These are phyloP conservation scores for Palythoa grandiflora DNA, from an alignment of 92 coral and sea anemone species.

Conservation along the genomic window DNA sequence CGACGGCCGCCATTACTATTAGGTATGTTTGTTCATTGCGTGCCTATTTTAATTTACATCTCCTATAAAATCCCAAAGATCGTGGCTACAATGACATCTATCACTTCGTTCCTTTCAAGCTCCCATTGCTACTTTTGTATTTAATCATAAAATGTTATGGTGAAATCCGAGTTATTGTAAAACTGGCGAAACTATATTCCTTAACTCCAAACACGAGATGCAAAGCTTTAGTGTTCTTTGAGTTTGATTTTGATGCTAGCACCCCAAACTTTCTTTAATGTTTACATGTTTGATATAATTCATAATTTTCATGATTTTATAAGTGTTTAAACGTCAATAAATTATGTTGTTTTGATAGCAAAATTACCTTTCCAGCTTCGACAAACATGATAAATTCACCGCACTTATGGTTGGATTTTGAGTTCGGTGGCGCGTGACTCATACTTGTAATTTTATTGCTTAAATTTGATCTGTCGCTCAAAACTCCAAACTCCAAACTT, in stretches of 20 bases:
- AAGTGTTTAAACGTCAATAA: background rate
- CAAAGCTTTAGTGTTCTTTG: background rate
- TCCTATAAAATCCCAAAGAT: too few species aligned
- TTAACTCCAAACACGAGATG: background rate
- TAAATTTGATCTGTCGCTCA: too few species aligned
- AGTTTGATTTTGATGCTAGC: background rate
- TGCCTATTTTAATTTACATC: too few species aligned
- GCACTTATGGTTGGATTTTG: too few species aligned
- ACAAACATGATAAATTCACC: too few species aligned
- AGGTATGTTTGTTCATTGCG: too few species aligned
- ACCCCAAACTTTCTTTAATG: background rate
- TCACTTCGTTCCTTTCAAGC: background rate
- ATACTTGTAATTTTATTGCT: too few species aligned
- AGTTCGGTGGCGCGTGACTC: too few species aligned
- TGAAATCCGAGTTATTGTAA: background rate
- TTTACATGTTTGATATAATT: background rate
- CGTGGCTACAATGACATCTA: too few species aligned
- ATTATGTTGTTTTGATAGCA: background rate
- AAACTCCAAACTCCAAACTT: too few species aligned
- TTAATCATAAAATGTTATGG: background rate
- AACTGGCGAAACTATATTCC: background rate
- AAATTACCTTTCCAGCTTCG: background rate
- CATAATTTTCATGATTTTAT: background rate
- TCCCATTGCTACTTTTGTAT: background rate
- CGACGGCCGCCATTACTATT: too few species aligned